Conservation (phyloP, 1,140 invertebrate species). For the Papilio helenus region DNA sequence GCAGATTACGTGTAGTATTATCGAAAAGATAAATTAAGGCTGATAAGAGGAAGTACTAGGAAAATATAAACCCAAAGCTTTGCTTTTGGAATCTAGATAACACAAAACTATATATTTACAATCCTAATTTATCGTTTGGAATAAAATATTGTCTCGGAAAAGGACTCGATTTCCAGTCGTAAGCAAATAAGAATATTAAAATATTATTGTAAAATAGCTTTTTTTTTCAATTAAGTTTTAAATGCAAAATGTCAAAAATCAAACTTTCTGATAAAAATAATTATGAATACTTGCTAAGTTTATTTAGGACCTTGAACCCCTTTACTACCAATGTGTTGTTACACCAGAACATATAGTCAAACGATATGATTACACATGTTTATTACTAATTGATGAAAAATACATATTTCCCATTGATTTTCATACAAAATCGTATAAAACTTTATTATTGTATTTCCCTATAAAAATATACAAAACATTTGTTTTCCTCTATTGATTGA, state of each 20-base stretch:
- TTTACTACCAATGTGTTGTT: background rate
- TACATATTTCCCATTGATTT: constrained; percentile 15
- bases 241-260: background rate
- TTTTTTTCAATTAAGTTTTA: background rate
- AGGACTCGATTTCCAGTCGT: background rate
- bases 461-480: constrained; percentile 31
- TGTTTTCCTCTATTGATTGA: constrained; percentile 5
- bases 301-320: no score
- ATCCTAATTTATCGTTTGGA: constrained; percentile 14
- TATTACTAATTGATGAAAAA: constrained; percentile 11
- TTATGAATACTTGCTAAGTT: background rate
- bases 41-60: background rate
- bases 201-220: background rate
- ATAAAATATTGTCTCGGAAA: background rate
- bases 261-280: background rate
- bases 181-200: background rate
- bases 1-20: no score
- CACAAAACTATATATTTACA: background rate
- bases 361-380: background rate
- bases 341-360: background rate
- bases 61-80: background rate
- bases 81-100: background rate
- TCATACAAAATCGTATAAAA: constrained; percentile 37
- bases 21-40: background rate
- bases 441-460: constrained; percentile 6